Base-by-base conservation (phyloP, 2,888 invertebrate genomes). In the Ophraella communa region DNA sequence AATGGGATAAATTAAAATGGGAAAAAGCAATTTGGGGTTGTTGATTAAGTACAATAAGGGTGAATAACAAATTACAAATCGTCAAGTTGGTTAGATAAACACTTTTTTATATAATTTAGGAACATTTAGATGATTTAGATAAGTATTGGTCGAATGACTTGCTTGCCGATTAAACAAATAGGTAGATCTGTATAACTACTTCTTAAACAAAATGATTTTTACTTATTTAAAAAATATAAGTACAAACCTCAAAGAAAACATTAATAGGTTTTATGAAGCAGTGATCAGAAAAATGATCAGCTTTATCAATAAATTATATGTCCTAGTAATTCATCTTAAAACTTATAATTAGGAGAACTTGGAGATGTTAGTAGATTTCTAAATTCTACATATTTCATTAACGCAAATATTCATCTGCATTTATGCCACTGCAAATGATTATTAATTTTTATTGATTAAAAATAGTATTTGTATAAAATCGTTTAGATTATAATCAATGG, bases 1-100 rank as follows among this genome's bases (percentile, higher is more conserved):
- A 67, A 69, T 68, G 52, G 44, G 20, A 61, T 52, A 49, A 62
- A 69, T 63, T 62, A 55, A 68, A 62, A 66, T 27, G 49, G 55
- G 59, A 51, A 60, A 60, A 59, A 59, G 59, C 59, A 59, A 64
- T 60, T 58, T 59, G 51, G 59, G 51, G 55, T 56, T 58, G 51
- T 24, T 52, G 58, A 58, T 53, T 44, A 35, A 51, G 49, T 53
- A n/a, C 47, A 30, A 44, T 30, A 17, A n/a, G 52, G 63, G 60
- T 52, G 53, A 53, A 52, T 61, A 53, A 61, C 42, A 61, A 61
- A 61, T 61, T 52, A 20, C 45, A 10, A 44, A 23, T 51, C 49
- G 49, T 27, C 49, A 51, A 10, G 27, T 51, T 51, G 24, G 10
- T 51, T 24, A 27, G 27, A 17, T 11, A 8, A 51, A 14, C 27